phyloP scores from a whole-genome alignment of 2,888 invertebrate species.

The Pyrgus malvae region DNA sequence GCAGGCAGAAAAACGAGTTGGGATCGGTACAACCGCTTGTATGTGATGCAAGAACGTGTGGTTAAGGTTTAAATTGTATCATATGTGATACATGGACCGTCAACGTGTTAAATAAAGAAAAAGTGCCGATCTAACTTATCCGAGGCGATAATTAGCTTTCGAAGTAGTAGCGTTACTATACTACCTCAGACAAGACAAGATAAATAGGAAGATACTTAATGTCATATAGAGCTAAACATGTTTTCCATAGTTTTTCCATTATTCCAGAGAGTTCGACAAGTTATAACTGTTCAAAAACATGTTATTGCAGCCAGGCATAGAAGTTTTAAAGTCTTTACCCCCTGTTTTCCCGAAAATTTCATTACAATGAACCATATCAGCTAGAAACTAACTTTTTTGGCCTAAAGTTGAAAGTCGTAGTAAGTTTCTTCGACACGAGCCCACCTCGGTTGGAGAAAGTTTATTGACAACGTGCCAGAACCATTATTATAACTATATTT shows the following conservation, averaged over 20 bases:
- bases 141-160: too few relatives aligned
- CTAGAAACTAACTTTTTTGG: neutral
- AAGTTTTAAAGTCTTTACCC: conserved; percentile 9
- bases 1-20: too few relatives aligned
- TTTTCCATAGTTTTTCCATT: conserved; percentile 1
- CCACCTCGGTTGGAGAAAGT: conserved; percentile 4
- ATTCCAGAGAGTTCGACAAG: conserved; percentile 13
- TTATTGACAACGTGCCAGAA: conserved; percentile 8
- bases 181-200: neutral
- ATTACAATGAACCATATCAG: conserved; percentile 17
- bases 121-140: too few relatives aligned
- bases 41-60: too few relatives aligned
- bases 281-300: conserved; percentile 20
- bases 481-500: neutral
- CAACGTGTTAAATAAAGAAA: too few relatives aligned
- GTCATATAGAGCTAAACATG: neutral
- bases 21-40: too few relatives aligned
- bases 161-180: too few relatives aligned
- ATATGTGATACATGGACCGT: too few relatives aligned
- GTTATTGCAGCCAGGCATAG: conserved; percentile 16
- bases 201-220: neutral
- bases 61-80: too few relatives aligned
- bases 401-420: neutral
- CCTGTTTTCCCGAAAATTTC: neutral
- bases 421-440: conserved; percentile 6